Percentiles rank a stretch among this genome's conserved stretches.
Evolutionary conservation across 2,113 vertebrate genomes (phyloP).

Genomic region (Chaetodon auriga): DNA sequence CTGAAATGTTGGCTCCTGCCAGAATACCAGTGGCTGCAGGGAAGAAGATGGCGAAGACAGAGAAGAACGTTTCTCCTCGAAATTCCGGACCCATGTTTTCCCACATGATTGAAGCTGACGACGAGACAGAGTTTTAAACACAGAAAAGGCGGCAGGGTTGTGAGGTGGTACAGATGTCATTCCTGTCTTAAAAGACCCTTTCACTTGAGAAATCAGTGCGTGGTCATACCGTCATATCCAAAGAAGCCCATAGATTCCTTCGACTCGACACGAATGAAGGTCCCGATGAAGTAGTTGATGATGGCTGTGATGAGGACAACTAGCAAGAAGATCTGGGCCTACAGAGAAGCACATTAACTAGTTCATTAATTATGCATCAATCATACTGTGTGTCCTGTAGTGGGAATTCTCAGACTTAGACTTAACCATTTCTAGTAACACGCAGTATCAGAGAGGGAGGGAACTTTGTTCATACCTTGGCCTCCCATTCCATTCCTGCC

Average conservation of each 20-base stretch:
- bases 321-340: constrained; percentile 96
- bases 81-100: constrained; percentile 98
- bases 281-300: constrained; percentile 93
- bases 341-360: constrained; percentile 33
- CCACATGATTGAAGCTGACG: constrained; percentile 89
- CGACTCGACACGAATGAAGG: constrained; percentile 90
- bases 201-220: neutral
- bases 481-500: constrained; percentile 99
- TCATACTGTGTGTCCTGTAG: neutral
- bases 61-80: constrained; percentile 91
- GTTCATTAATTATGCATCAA: neutral
- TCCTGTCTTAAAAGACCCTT: neutral
- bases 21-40: constrained; percentile 98
- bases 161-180: neutral
- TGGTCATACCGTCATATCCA: constrained; percentile 90
- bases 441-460: neutral
- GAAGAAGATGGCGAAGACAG: constrained; percentile 98
- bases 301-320: constrained; percentile 94
- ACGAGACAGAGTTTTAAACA: neutral
- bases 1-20: constrained; percentile 98
- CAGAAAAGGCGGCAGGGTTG: neutral
- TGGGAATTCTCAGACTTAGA: neutral
- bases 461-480: constrained; percentile 86
- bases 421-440: neutral
- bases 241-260: constrained; percentile 93